Base-by-base conservation (phyloP, 1,140 invertebrate genomes). In the Stenopsyche tienmushanensis region DNA sequence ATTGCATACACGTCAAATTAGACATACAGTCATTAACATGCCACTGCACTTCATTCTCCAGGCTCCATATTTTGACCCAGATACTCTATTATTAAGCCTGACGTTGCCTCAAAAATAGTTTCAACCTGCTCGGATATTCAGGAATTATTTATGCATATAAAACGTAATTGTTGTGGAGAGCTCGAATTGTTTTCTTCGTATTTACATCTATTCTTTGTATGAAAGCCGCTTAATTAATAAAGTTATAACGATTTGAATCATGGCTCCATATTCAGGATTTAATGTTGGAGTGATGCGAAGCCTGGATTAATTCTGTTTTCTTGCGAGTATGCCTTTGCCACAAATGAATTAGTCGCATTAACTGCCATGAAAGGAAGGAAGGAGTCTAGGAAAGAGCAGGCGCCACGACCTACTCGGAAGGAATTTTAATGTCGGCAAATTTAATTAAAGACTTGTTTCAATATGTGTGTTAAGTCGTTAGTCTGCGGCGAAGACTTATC, bases 381-480 rank as follows among this genome's bases (percentile, higher is more conserved):
- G 18, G 44, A 5, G 44, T 47, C 44, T 39, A 7, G n/a, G n/a
- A n/a, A n/a, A n/a, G n/a, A n/a, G 44, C 18, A 15, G 7, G 44
- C 57, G 49, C 13, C 42, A 15, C 49, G 18, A 49, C 50, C 34
- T 57, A 45, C 57, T 50, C 3, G 8, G 15, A 9, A 15, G 45
- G 65, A 67, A 67, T 67, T 67, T 67, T 64, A 67, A 67, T 63
- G 60, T 57, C 52, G 53, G 52, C 58, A 62, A 67, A 67, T 63
- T 67, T 63, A 67, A 67, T 67, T 67, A 67, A 62, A 21, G 60
- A 29, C 60, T 66, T 57, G 65, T 62, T 63, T 45, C 53, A 58
- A 67, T 64, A 58, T 58, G 52, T 67, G 52, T 64, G 60, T 64
- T 45, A 25, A 62, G 65, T 67, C 65, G 60, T 59, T 58, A 59